phyloP scores from a whole-genome alignment of 2,797 vertebrate species.

The Dermochelys coriacea region DNA sequence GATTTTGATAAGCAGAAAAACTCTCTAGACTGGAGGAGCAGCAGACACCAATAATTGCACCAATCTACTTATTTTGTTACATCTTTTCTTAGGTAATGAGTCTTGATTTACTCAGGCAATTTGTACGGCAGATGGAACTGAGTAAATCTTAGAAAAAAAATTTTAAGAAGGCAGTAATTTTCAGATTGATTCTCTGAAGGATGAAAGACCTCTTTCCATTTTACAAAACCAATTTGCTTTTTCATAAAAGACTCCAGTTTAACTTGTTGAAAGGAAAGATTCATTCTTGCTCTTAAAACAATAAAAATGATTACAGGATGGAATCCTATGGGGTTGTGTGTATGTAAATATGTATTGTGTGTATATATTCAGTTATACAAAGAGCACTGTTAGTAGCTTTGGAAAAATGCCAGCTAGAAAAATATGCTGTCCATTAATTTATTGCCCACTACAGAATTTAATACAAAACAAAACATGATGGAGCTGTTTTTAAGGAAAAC shows the following conservation, averaged over 20 bases:
- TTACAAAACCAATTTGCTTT: not conserved
- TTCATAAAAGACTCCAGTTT: not conserved
- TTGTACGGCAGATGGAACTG: not conserved
- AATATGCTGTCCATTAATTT: not conserved
- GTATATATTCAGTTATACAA: not conserved
- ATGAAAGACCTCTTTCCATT: not conserved
- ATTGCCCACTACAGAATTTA: not conserved
- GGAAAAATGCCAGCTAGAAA: not conserved
- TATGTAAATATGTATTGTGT: not conserved
- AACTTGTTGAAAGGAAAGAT: not conserved
- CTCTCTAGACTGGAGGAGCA: fast-evolving
- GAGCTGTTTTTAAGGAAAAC: not conserved
- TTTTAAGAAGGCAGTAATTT: not conserved
- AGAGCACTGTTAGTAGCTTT: not conserved
- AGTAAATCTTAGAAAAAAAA: not conserved
- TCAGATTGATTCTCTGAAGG: not conserved
- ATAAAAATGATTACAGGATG: not conserved
- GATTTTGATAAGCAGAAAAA: not conserved
- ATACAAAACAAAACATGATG: not conserved
- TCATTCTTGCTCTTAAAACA: not conserved
- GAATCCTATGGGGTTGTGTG: not conserved
- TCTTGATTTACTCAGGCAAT: not conserved
- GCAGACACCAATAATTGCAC: not conserved
- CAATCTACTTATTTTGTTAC: not conserved
- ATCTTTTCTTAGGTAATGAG: not conserved